These are phyloP conservation scores for Dreissena polymorpha DNA, from an alignment of 1,140 invertebrate genomes.

Conservation along the genomic window DNA sequence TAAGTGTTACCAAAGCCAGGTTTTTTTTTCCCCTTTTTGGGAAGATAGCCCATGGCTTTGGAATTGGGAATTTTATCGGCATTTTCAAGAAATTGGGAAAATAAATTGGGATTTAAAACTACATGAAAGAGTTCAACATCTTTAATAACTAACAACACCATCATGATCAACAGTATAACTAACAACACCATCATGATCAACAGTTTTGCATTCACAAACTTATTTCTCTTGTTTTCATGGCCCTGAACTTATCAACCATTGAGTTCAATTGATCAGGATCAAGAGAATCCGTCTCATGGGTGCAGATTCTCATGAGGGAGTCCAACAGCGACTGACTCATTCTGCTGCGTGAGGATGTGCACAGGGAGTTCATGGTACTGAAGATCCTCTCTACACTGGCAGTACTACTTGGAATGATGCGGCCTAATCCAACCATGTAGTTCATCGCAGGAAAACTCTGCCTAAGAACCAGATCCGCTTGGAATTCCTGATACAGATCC, in stretches of 20 bases:
- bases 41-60: constrained; percentile 19
- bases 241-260: not conserved
- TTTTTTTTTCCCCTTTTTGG: constrained; percentile 23
- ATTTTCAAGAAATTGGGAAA: constrained; percentile 13
- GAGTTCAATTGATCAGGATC: not conserved
- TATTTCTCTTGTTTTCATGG: not conserved
- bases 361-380: constrained; percentile 22
- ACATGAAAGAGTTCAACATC: not conserved
- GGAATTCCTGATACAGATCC: constrained; percentile 22
- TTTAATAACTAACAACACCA: too few species aligned
- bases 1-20: too few species aligned
- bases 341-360: constrained; percentile 7
- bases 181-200: not conserved
- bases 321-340: not conserved
- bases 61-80: constrained; percentile 4
- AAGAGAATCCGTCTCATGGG: not conserved
- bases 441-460: constrained; percentile 18
- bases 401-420: constrained; percentile 17
- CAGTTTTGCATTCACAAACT: not conserved
- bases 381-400: constrained; percentile 28
- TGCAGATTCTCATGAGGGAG: not conserved
- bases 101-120: constrained; percentile 6
- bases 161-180: not conserved
- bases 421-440: constrained; percentile 10
- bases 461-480: not conserved